Percentiles rank a stretch among this genome's conserved stretches.
These are phyloP conservation scores for Heliconius nattereri DNA, from an alignment of 1,140 invertebrate genomes.

Conservation along the genomic window DNA sequence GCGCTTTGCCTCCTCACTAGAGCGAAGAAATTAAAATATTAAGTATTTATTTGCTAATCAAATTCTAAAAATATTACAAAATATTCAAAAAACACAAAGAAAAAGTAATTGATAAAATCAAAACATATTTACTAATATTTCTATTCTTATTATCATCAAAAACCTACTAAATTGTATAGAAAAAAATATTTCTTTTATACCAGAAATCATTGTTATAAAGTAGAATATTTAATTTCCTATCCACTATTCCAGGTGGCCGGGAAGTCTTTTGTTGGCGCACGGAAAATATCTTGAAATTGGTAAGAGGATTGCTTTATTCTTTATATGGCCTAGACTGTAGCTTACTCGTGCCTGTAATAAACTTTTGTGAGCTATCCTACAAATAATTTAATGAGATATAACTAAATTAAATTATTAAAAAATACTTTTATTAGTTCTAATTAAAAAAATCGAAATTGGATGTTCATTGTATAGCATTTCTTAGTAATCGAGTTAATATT, in stretches of 20 bases:
- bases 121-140: too few relatives aligned
- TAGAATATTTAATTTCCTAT: conserved; percentile 40
- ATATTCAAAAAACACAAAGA: too few relatives aligned
- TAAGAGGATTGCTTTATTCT: conserved; percentile 40
- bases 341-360: not conserved
- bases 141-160: too few relatives aligned
- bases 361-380: not conserved
- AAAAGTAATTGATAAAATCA: too few relatives aligned
- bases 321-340: conserved; percentile 20
- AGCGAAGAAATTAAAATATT: too few relatives aligned
- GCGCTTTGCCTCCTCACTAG: too few relatives aligned
- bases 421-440: not conserved
- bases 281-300: conserved; percentile 42
- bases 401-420: not conserved
- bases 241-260: conserved; percentile 35
- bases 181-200: not conserved
- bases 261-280: conserved; percentile 33
- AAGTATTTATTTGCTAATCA: too few relatives aligned
- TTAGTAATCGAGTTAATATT: too few relatives aligned
- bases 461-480: too few relatives aligned
- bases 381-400: not conserved
- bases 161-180: too few relatives aligned
- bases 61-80: too few relatives aligned
- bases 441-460: too few relatives aligned
- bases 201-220: conserved; percentile 19